Evolutionary conservation across 2,113 vertebrate genomes (phyloP).

Genomic region (Connochaetes taurinus): DNA sequence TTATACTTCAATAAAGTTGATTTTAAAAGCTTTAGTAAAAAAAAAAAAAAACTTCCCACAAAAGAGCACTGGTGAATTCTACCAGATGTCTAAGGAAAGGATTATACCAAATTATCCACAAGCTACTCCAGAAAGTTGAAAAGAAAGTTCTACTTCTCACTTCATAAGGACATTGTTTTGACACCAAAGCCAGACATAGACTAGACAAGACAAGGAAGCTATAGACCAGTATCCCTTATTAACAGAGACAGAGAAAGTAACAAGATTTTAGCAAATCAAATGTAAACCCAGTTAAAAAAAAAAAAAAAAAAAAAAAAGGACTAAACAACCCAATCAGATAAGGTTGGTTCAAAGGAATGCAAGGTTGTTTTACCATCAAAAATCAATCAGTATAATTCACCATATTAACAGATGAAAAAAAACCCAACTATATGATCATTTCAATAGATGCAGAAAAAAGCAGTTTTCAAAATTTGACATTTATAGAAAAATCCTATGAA

Average conservation of each 20-base stretch:
- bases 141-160: background rate
- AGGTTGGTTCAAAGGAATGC: background rate
- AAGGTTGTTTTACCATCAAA: background rate
- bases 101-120: background rate
- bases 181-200: background rate
- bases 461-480: background rate
- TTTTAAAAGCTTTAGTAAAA: background rate
- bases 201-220: background rate
- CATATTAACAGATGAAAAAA: background rate
- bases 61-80: background rate
- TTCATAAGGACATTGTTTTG: background rate
- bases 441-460: background rate
- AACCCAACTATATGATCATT: background rate
- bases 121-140: background rate
- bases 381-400: background rate
- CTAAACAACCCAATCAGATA: background rate
- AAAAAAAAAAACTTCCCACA: background rate
- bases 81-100: background rate
- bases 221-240: background rate
- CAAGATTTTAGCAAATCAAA: background rate
- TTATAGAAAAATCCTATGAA: background rate
- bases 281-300: background rate
- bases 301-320: background rate
- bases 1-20: background rate
- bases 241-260: background rate